Conservation (phyloP, 2,797 vertebrate genomes). For the Xerus rutilus region DNA sequence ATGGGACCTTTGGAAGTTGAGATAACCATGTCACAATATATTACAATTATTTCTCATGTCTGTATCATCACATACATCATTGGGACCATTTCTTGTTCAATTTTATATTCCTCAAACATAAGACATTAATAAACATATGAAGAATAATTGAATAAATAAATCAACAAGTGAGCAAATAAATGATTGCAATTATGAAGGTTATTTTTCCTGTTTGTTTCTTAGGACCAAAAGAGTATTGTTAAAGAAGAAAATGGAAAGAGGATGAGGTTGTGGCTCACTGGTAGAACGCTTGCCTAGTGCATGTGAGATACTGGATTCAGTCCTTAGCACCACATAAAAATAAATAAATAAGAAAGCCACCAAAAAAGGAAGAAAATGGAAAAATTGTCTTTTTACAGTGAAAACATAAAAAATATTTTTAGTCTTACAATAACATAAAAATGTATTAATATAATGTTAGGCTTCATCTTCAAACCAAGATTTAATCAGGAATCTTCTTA, state of each 20-base stretch:
- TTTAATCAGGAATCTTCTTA: slow-evolving; percentile 3
- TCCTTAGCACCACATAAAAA: too few species aligned
- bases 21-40: not conserved
- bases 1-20: not conserved
- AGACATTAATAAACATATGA: not conserved
- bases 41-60: not conserved
- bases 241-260: not conserved
- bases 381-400: not conserved
- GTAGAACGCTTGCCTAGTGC: too few species aligned
- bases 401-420: slow-evolving; percentile 12
- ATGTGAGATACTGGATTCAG: too few species aligned
- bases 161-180: not conserved
- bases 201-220: not conserved
- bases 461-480: not conserved
- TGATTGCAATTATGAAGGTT: not conserved
- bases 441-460: slow-evolving; percentile 28
- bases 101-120: slow-evolving; percentile 3
- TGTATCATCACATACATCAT: not conserved
- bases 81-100: not conserved
- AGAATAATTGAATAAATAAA: not conserved
- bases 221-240: not conserved
- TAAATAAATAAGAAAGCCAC: too few species aligned
- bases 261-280: too few species aligned
- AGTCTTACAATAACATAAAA: not conserved
- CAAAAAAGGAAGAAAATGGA: not conserved